These are phyloP conservation scores for Neoaliturus tenellus DNA, from an alignment of 2,888 invertebrate genomes.

Conservation along the genomic window DNA sequence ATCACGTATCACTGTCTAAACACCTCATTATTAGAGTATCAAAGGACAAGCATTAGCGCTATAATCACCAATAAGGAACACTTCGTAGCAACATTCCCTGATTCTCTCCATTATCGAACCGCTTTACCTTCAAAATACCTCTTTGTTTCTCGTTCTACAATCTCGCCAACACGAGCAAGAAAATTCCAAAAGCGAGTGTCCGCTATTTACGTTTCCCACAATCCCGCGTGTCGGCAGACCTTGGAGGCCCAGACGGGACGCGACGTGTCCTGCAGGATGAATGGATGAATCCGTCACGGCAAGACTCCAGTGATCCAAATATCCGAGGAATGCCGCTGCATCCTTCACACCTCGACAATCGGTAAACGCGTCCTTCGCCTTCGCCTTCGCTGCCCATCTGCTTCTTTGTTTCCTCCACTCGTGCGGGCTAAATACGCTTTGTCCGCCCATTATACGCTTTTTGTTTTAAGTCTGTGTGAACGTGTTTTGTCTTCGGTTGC, in stretches of 20 bases:
- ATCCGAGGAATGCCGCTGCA: constrained; percentile 18
- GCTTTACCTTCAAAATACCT: too few species aligned
- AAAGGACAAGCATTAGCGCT: too few species aligned
- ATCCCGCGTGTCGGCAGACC: neutral
- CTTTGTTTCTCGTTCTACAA: too few species aligned
- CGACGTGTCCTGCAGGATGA: constrained; percentile 27
- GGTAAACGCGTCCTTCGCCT: constrained; percentile 23
- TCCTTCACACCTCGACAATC: constrained; percentile 22
- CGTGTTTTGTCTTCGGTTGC: neutral
- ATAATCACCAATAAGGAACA: too few species aligned
- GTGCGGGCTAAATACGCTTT: neutral
- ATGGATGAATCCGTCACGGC: constrained; percentile 13
- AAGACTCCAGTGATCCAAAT: constrained; percentile 18
- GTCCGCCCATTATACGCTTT: neutral
- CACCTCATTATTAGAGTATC: too few species aligned
- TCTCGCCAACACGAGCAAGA: too few species aligned
- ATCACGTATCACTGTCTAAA: too few species aligned
- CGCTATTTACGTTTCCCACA: constrained; percentile 6
- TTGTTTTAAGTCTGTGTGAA: neutral
- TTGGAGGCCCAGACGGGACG: neutral
- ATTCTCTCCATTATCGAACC: too few species aligned
- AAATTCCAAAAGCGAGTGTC: neutral
- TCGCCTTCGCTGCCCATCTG: neutral
- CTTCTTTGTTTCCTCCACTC: neutral
- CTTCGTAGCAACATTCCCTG: too few species aligned